phyloP scores from a whole-genome alignment of 2,797 vertebrate genomes.

The Danio aesculapii region DNA sequence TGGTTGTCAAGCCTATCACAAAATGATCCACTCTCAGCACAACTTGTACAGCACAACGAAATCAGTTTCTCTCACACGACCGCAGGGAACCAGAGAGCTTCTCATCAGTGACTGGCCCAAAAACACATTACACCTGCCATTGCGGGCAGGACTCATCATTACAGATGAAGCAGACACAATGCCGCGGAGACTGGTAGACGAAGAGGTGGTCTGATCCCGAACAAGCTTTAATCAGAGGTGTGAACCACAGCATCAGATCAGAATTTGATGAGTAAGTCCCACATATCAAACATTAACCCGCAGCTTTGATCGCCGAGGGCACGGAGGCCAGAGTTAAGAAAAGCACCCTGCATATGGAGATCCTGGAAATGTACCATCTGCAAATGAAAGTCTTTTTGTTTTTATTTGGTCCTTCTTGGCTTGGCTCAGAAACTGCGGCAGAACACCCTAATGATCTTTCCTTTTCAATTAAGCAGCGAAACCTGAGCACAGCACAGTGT shows the following conservation, averaged over 20 bases:
- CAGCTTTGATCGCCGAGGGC: slow-evolving; percentile 37
- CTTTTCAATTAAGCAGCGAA: slow-evolving; percentile 62
- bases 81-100: slow-evolving; percentile 21
- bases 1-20: background rate
- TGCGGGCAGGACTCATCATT: slow-evolving; percentile 15
- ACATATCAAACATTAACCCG: slow-evolving; percentile 21
- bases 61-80: slow-evolving; percentile 29
- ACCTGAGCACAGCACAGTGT: slow-evolving; percentile 29
- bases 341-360: slow-evolving; percentile 35
- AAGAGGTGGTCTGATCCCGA: slow-evolving; percentile 1
- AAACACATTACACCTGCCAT: slow-evolving; percentile 26
- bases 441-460: slow-evolving; percentile 57
- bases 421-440: slow-evolving; percentile 37
- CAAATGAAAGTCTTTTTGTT: slow-evolving; percentile 58
- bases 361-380: slow-evolving; percentile 28
- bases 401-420: slow-evolving; percentile 47
- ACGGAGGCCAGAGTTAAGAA: slow-evolving; percentile 20
- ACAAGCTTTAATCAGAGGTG: slow-evolving; percentile 40
- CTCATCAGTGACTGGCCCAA: slow-evolving; percentile 33
- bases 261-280: slow-evolving; percentile 10
- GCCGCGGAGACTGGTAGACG: background rate
- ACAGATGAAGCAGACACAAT: slow-evolving; percentile 36
- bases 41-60: slow-evolving; percentile 17
- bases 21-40: background rate
- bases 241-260: slow-evolving; percentile 18